Evolutionary conservation across 1,140 invertebrate genomes (phyloP), one percentile per base, ranked within the genome.

Genomic region (Conus betulinus): DNA sequence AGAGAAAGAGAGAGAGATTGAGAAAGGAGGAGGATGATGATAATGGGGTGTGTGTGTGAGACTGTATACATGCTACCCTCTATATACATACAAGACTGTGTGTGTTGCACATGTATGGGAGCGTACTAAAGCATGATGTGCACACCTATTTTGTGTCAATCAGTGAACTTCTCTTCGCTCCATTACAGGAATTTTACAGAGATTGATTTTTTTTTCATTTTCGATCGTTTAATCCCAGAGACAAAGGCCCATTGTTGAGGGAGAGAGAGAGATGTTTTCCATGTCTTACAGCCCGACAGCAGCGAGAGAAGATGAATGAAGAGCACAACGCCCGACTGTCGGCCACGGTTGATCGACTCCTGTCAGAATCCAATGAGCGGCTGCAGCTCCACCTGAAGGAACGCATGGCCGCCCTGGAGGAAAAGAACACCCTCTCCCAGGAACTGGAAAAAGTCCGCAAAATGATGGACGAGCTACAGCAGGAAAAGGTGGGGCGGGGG

Each of bases 301-400:
- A 99, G 96, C 96, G 99, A 89, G 97, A 99, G 91, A 98, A 99
- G 93, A 99, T 99, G 98, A 99, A 99, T 95, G 99, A 99, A 95
- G 99, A 99, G 92, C 99, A 99, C 95, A 99, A 99, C 95, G 97
- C 98, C 25, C 95, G 99, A 67, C 96, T 99, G 25, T 99, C 98
- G 55, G 97, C 98, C 60, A 99, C 99, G 10, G 99, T 99, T 11
- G 95, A 95, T 89, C 94, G 94, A 88, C 88, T 96, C 52, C 90
- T 93, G 89, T 94, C 97, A 91, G 99, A 99, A 96, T 99, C 98
- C 0, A 99, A 99, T 95, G 99, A 99, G 93, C 96, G 98, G 92
- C 96, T 99, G 90, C 98, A 99, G 96, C 97, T 99, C n/a, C 99
- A 99, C 96, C 96, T 99, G 23, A 99, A 99, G 95, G 99, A 99